A percentile compares a stretch with the other conserved stretches of the same genome.
Conservation (phyloP, 2,797 vertebrate genomes). For the Poeciliopsis infans region DNA sequence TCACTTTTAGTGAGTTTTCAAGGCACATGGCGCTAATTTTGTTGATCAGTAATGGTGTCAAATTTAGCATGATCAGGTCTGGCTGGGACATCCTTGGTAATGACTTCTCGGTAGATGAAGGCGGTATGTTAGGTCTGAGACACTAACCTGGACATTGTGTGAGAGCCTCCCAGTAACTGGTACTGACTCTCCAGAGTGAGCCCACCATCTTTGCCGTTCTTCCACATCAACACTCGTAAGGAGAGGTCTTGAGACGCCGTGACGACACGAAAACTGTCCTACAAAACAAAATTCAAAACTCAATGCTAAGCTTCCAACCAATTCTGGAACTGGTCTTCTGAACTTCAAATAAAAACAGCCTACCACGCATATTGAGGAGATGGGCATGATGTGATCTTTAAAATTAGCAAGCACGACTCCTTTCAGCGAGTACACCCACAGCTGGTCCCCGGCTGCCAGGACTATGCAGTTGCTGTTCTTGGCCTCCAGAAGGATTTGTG, state of each 20-base stretch:
- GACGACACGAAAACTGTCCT: constrained; percentile 82
- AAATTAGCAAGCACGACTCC: constrained; percentile 80
- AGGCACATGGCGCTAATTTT: not conserved
- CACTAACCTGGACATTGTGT: constrained; percentile 79
- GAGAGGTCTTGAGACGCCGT: constrained; percentile 84
- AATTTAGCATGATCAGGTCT: not conserved
- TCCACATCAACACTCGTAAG: constrained; percentile 77
- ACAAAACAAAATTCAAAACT: constrained; percentile 12
- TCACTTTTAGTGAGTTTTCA: not conserved
- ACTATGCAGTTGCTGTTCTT: constrained; percentile 77
- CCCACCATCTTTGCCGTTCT: constrained; percentile 61
- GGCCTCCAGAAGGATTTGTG: constrained; percentile 71
- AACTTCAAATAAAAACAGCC: constrained; percentile 27
- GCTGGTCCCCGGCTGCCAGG: constrained; percentile 58
- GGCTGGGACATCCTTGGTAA: not conserved
- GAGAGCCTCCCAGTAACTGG: constrained; percentile 81
- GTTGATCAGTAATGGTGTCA: not conserved
- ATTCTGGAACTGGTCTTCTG: not conserved
- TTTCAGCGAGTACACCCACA: constrained; percentile 78
- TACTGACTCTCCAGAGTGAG: constrained; percentile 77
- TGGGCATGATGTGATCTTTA: constrained; percentile 82
- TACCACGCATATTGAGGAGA: constrained; percentile 85
- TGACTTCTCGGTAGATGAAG: not conserved
- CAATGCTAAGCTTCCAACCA: not conserved
- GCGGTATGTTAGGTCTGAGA: too few species aligned